A percentile compares a stretch with the other conserved stretches of the same genome.
Conservation (phyloP, 1,140 invertebrate species). For the Atta texana region DNA sequence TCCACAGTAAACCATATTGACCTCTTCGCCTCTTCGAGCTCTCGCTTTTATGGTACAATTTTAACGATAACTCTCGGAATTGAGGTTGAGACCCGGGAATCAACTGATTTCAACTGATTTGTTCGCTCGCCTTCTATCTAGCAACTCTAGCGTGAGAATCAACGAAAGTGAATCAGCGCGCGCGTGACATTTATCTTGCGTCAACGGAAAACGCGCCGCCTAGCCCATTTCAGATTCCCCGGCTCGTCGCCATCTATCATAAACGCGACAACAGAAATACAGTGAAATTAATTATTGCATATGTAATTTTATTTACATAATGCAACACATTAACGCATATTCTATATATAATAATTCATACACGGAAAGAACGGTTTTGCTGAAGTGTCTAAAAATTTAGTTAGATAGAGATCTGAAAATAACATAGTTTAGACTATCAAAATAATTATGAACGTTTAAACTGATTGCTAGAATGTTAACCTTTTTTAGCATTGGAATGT, state of each 20-base stretch:
- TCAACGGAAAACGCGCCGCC: slow-evolving; percentile 53
- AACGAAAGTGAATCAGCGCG: slow-evolving; percentile 62
- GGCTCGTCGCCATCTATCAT: slow-evolving; percentile 28
- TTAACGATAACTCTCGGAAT: slow-evolving; percentile 59
- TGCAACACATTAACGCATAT: not conserved
- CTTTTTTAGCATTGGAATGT: no score
- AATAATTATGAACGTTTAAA: no score
- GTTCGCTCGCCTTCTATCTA: slow-evolving; percentile 41
- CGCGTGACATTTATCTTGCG: slow-evolving; percentile 69
- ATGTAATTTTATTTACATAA: not conserved
- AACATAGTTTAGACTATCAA: no score
- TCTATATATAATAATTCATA: not conserved
- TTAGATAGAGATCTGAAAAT: no score
- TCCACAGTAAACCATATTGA: slow-evolving; percentile 41
- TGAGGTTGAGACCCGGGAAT: slow-evolving; percentile 66
- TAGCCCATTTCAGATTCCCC: slow-evolving; percentile 36
- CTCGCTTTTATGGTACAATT: slow-evolving; percentile 62
- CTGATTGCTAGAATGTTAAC: no score
- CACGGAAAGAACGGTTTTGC: not conserved
- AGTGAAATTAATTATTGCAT: not conserved
- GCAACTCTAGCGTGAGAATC: slow-evolving; percentile 60
- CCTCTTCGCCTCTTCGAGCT: slow-evolving; percentile 30
- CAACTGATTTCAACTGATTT: slow-evolving; percentile 56
- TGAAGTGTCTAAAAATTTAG: no score
- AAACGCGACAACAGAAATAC: slow-evolving; percentile 9